phyloP scores from a whole-genome alignment of 2,888 invertebrate species.

The Nymphalis c-album region DNA sequence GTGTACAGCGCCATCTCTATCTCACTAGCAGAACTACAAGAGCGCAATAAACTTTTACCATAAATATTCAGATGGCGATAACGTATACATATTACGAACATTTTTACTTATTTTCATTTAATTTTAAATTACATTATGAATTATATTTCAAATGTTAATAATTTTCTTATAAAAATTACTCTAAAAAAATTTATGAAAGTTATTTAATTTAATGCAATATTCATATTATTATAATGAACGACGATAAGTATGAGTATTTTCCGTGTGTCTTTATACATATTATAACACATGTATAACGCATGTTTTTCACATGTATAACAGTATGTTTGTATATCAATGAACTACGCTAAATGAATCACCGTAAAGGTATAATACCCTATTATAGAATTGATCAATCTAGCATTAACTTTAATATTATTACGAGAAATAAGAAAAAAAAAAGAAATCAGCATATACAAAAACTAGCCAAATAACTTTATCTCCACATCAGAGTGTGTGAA shows the following conservation, averaged over 20 bases:
- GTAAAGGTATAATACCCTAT: too few relatives aligned
- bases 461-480: neutral
- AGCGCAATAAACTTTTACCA: constrained; percentile 17
- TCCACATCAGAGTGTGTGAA: neutral
- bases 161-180: neutral
- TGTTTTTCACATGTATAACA: too few relatives aligned
- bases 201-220: too few relatives aligned
- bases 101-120: neutral
- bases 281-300: too few relatives aligned
- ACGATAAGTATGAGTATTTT: too few relatives aligned
- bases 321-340: too few relatives aligned
- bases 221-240: too few relatives aligned
- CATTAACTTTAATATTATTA: neutral
- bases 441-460: neutral
- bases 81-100: constrained; percentile 30
- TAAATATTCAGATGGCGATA: constrained; percentile 35
- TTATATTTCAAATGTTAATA: neutral
- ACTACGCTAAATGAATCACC: too few relatives aligned
- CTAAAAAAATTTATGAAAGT: too few relatives aligned
- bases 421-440: neutral
- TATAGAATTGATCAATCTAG: too few relatives aligned
- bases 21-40: constrained; percentile 13
- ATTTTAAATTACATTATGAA: neutral
- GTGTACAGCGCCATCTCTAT: constrained; percentile 27
- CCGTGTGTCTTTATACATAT: too few relatives aligned